phyloP scores from a whole-genome alignment of 2,888 invertebrate genomes.

The Andrena marginata region DNA sequence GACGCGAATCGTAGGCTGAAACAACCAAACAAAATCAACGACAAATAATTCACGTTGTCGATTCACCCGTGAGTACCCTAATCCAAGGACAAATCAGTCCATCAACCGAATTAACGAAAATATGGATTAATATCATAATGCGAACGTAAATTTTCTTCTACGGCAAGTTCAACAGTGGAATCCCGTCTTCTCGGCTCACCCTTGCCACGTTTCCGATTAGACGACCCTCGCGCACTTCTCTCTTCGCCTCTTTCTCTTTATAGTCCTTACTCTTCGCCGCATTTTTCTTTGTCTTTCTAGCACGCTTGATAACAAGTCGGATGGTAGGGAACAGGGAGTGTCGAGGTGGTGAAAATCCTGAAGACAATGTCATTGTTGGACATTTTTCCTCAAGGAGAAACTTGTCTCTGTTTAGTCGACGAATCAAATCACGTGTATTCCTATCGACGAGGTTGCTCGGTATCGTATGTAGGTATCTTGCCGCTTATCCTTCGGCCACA shows the following conservation, averaged over 20 bases:
- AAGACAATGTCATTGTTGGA: background rate
- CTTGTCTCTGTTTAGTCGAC: background rate
- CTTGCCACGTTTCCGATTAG: conserved; percentile 1
- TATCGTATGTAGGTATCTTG: conserved; percentile 3
- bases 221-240: background rate
- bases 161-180: too few species aligned
- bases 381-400: background rate
- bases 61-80: background rate
- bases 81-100: background rate
- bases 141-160: background rate
- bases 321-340: background rate
- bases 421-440: background rate
- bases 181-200: background rate
- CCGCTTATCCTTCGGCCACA: background rate
- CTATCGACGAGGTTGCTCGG: background rate
- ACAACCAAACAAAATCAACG: background rate
- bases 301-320: background rate
- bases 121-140: background rate
- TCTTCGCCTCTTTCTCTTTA: background rate
- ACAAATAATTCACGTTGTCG: background rate
- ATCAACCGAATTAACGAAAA: background rate
- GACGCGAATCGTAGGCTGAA: background rate
- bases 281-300: background rate
- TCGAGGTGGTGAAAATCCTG: background rate
- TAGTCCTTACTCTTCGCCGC: background rate